A percentile compares a stretch with the other conserved stretches of the same genome.
Conservation (phyloP, 2,888 invertebrate species). For the Lymantria dispar region DNA sequence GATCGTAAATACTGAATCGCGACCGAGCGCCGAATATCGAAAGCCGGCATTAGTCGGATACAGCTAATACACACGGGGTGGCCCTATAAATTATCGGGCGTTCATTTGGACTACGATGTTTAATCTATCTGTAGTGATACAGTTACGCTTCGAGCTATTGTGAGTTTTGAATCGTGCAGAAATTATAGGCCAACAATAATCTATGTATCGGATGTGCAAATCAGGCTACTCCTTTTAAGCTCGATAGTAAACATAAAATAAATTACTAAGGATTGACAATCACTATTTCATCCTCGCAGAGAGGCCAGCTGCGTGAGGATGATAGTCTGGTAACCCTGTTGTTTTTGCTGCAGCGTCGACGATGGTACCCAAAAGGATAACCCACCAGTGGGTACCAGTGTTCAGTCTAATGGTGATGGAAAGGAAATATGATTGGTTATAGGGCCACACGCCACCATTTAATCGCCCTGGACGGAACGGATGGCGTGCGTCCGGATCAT, state of each 20-base stretch:
- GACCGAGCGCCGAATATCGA: constrained; percentile 80
- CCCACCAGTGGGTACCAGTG: too few relatives aligned
- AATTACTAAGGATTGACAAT: too few relatives aligned
- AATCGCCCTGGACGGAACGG: too few relatives aligned
- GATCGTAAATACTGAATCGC: constrained; percentile 79
- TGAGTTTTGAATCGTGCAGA: constrained; percentile 49
- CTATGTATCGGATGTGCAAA: constrained; percentile 24
- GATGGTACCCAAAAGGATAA: too few relatives aligned
- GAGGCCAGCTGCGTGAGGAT: too few relatives aligned
- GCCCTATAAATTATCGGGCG: constrained; percentile 79
- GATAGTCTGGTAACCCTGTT: too few relatives aligned
- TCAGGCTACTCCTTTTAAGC: constrained; percentile 20
- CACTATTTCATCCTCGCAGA: too few relatives aligned
- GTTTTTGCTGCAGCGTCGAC: too few relatives aligned
- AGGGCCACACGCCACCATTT: too few relatives aligned
- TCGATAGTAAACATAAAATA: constrained; percentile 15
- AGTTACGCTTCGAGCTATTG: constrained; percentile 58
- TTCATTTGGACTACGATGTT: constrained; percentile 81
- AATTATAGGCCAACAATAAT: constrained; percentile 31
- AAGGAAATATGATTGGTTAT: too few relatives aligned
- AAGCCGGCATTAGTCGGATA: constrained; percentile 81
- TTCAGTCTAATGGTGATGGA: too few relatives aligned
- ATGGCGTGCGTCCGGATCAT: too few relatives aligned
- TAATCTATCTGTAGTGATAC: constrained; percentile 75
- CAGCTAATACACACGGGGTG: constrained; percentile 81